Evolutionary conservation across 2,797 vertebrate genomes (phyloP), one percentile per base, ranked within the genome.

Genomic region (Gadopsis bispinosus): DNA sequence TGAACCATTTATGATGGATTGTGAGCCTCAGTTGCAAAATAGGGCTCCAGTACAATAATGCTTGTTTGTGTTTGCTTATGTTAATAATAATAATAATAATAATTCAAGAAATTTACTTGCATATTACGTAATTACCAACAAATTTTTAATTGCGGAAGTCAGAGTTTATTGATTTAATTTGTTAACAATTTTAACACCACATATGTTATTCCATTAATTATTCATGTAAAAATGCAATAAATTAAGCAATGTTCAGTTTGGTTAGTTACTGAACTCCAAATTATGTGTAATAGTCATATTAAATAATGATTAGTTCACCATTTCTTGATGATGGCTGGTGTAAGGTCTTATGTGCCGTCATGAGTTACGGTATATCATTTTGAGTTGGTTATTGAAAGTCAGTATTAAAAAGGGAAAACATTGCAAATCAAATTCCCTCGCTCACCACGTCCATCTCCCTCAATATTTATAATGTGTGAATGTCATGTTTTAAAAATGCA

Each of bases 401-500:
- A 31, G 17, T 48, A 37, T 75, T 50, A 66, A 80, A 84, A 84
- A 69, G 41, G 37, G n/a, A 82, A 80, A 83, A 79, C 43, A 63
- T 1, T 43, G n/a, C 54, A 77, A 70, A 72, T 39, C 53, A 61
- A 67, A 65, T 31, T 68, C 76, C 62, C 33, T 63, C 33, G 4
- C 41, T 72, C 60, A 14, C n/a, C 47, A 48, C 9, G 20, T 79
- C 79, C 60, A 65, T 75, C 65, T 64, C 68, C 26, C 77, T 83
- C 71, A 60, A 65, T 80, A 80, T 85, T 81, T 67, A 83, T 73
- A 81, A 73, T 35, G 50, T 53, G 69, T 83, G 70, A 83, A 88
- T 73, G 81, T 80, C 75, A 63, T 68, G 71, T 83, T 90, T 90
- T 84, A 87, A 90, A 90, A 89, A 92, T 88, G 83, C 87, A 92